Base-by-base conservation (phyloP, 1,140 invertebrate species). In the Sminthurinus signatus region DNA sequence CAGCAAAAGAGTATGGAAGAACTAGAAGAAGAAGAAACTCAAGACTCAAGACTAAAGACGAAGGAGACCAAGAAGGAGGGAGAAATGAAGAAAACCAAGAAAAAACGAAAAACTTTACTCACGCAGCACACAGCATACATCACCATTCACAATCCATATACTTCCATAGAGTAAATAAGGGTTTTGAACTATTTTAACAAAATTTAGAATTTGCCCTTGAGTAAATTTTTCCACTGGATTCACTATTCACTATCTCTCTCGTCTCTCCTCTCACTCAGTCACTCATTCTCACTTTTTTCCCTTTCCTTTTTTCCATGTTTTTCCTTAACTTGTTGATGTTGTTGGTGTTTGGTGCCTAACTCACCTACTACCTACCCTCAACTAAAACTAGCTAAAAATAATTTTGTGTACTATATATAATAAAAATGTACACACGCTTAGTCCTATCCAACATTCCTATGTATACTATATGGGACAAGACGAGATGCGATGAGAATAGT, bases 321-420 rank as follows among this genome's bases (percentile, higher is more conserved):
- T n/a, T n/a, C n/a, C n/a, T n/a, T n/a, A n/a, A n/a, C n/a, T n/a
- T n/a, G n/a, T n/a, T n/a, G n/a, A n/a, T n/a, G n/a, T n/a, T n/a
- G n/a, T n/a, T n/a, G n/a, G n/a, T n/a, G n/a, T n/a, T n/a, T n/a
- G n/a, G n/a, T n/a, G n/a, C n/a, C n/a, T n/a, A n/a, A n/a, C n/a
- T n/a, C n/a, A n/a, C n/a, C n/a, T n/a, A n/a, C n/a, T 5, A 36
- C 32, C 32, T 36, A n/a, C 21, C n/a, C 15, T 5, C 4, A 46
- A n/a, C n/a, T n/a, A n/a, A n/a, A n/a, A n/a, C n/a, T n/a, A 4
- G 44, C 44, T 46, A 46, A 46, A 46, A 46, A 46, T 46, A 46
- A 46, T 46, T 46, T 46, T 19, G 15, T 36, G 32, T 5, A 46
- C 44, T 46, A 5, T 21, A 17, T 46, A 21, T 21, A 17, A 17